Conservation (phyloP, 1,140 invertebrate genomes). For the Melitaea cinxia region DNA sequence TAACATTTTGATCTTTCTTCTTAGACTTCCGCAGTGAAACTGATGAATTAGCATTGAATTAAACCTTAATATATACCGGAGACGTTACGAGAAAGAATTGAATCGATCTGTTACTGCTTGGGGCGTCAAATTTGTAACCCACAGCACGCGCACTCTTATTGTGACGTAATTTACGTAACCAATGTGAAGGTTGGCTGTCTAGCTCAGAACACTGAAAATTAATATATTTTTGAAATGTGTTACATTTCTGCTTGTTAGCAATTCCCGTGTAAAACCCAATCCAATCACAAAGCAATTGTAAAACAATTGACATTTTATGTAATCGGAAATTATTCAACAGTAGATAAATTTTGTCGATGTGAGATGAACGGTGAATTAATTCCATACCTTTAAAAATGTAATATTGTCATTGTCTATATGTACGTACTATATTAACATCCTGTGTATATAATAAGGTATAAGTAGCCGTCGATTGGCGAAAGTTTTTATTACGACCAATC, state of each 20-base stretch:
- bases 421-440: too few relatives aligned
- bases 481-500: too few relatives aligned
- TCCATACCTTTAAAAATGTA: too few relatives aligned
- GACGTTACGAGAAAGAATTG: constrained; percentile 79
- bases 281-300: background rate
- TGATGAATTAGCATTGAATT: constrained; percentile 76
- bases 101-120: constrained; percentile 71
- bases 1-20: constrained; percentile 75
- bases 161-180: constrained; percentile 79
- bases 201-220: constrained; percentile 31
- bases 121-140: constrained; percentile 69
- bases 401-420: too few relatives aligned
- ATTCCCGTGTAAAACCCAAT: too few relatives aligned
- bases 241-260: too few relatives aligned
- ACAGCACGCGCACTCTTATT: constrained; percentile 54
- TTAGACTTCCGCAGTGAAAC: constrained; percentile 74
- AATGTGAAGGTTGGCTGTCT: constrained; percentile 68
- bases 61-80: constrained; percentile 79
- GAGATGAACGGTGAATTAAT: too few relatives aligned
- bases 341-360: too few relatives aligned
- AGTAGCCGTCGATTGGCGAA: too few relatives aligned
- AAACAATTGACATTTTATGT: too few relatives aligned
- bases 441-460: too few relatives aligned
- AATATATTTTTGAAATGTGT: background rate
- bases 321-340: too few relatives aligned